Conservation (phyloP, 1,140 invertebrate species). For the Popillia japonica region DNA sequence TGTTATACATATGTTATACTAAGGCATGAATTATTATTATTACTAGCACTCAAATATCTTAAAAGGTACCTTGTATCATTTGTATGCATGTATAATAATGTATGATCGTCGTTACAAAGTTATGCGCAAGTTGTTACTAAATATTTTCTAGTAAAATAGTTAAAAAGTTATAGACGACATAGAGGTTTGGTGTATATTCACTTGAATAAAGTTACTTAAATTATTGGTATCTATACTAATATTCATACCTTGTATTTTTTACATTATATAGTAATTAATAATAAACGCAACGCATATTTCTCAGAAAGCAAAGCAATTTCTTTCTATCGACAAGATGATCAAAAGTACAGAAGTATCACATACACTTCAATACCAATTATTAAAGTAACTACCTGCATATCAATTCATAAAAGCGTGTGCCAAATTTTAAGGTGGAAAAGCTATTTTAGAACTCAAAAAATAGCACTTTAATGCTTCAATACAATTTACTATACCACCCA, state of each 20-base stretch:
- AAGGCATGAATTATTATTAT: no score
- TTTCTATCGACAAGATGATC: background rate
- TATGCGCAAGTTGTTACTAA: background rate
- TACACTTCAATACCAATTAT: background rate
- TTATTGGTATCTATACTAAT: background rate
- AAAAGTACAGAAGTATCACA: background rate
- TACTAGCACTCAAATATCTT: no score
- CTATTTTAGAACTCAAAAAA: no score
- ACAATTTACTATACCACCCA: no score
- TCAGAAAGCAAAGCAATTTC: conserved; percentile 10
- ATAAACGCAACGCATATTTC: background rate
- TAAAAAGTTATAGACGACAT: no score
- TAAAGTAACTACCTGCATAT: background rate
- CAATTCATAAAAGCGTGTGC: background rate
- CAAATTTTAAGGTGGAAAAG: background rate
- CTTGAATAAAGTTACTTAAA: background rate
- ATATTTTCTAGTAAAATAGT: no score
- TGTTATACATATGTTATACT: no score
- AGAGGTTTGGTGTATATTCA: background rate
- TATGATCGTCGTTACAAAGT: no score
- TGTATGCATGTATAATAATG: no score
- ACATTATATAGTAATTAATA: background rate
- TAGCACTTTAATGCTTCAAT: no score
- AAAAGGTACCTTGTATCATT: no score
- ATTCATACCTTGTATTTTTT: background rate